A percentile compares a stretch with the other conserved stretches of the same genome.
Conservation (phyloP, 2,888 invertebrate species). For the Masnerella sp. region DNA sequence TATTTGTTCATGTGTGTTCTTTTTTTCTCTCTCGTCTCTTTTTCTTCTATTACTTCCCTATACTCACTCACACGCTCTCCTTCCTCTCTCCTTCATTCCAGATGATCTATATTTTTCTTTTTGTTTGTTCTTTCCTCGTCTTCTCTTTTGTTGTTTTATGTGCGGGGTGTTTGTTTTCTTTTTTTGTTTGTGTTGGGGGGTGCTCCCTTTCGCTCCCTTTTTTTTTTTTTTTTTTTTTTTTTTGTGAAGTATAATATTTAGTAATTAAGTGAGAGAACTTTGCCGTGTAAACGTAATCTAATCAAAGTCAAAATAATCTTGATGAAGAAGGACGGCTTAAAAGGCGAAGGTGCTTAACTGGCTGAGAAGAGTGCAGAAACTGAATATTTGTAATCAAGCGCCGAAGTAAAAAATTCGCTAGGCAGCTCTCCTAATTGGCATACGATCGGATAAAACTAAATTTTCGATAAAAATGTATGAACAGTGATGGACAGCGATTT, state of each 20-base stretch:
- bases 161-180: too few species aligned
- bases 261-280: conserved; percentile 19
- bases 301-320: conserved; percentile 33
- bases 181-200: too few species aligned
- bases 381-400: conserved; percentile 29
- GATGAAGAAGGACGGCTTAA: conserved; percentile 14
- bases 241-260: conserved; percentile 24
- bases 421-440: conserved; percentile 17
- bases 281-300: conserved; percentile 3
- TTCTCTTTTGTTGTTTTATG: too few species aligned
- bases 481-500: conserved; percentile 1
- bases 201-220: too few species aligned
- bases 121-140: too few species aligned
- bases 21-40: too few species aligned
- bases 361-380: conserved; percentile 11
- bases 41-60: too few species aligned
- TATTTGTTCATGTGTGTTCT: too few species aligned
- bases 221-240: too few species aligned
- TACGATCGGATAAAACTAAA: conserved; percentile 14
- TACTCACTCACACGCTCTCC: too few species aligned
- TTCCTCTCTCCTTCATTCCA: too few species aligned
- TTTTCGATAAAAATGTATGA: neutral
- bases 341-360: conserved; percentile 15
- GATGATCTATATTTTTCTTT: too few species aligned
- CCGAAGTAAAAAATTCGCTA: conserved; percentile 16